phyloP scores from a whole-genome alignment of 2,113 vertebrate genomes.

The Nycticryphes semicollaris region DNA sequence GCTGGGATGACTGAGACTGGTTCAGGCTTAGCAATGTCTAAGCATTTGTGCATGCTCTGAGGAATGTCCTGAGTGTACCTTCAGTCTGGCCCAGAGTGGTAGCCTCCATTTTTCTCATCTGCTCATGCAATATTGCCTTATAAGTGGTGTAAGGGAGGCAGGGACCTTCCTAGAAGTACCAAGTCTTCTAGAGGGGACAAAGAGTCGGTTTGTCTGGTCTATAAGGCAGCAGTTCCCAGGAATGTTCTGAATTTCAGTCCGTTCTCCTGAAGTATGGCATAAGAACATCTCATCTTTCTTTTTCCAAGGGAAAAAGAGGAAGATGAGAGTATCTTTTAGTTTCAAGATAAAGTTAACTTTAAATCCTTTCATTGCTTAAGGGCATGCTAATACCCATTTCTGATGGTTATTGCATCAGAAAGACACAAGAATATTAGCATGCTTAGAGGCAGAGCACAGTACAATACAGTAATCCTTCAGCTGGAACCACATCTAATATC shows the following conservation, averaged over 20 bases:
- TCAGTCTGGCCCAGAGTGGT: background rate
- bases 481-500: background rate
- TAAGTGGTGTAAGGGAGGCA: background rate
- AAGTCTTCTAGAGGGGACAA: background rate
- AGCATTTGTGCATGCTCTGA: background rate
- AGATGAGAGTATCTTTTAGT: background rate
- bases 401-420: background rate
- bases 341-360: background rate
- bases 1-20: too few species aligned
- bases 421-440: background rate
- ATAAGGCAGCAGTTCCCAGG: background rate
- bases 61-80: background rate
- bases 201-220: background rate
- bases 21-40: background rate
- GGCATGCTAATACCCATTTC: too few species aligned
- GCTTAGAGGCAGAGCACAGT: background rate
- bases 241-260: background rate
- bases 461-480: background rate
- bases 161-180: background rate
- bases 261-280: rapidly evolving
- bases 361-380: background rate
- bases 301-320: background rate
- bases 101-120: background rate
- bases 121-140: background rate
- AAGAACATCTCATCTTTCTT: background rate